Evolutionary conservation across 1,140 invertebrate genomes (phyloP), one percentile per base, ranked within the genome.

Genomic region (Monochamus saltuarius): DNA sequence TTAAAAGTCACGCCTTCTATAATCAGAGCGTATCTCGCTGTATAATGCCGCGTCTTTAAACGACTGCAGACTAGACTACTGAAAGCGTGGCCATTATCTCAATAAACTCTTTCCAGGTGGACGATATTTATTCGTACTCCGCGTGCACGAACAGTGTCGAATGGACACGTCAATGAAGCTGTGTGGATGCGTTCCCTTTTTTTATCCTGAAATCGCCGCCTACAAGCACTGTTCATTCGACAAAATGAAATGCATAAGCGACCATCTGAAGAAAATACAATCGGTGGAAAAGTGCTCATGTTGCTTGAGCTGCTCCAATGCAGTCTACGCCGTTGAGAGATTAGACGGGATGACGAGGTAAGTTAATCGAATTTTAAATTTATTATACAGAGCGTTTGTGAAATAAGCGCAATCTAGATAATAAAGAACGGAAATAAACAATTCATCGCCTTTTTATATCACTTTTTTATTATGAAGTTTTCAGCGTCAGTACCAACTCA

Each of bases 291-390:
- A 78, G 36, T 89, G 87, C 60, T 63, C 78, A 3, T 89, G 87
- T 71, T 83, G 87, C 63, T 75, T 89, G 0, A 85, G 86, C 16
- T 89, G 87, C 70, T 81, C 80, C 2, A 87, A 89, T 64, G 87
- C 86, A 0, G 84, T 89, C 0, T 89, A 88, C 57, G 87, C 88
- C 75, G 84, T 88, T 1, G 87, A 88, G 68, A 88, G 87, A 45
- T 14, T 56, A 22, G 42, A 56, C 17, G 36, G 22, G 6, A 29
- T 29, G 6, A 29, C 22, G 6, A 29, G 22, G 22, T 29, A 29
- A 29, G 22, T 29, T 6, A 29, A 29, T 6, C 2, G 22, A 3
- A 6, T 29, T n/a, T n/a, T n/a, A n/a, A 6, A 29, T 29, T 3
- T 29, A 29, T 29, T 29, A 29, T 29, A 29, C 22, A 29, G 22